These are phyloP conservation scores for Melanotus villosus DNA, from an alignment of 2,888 invertebrate genomes.

Conservation along the genomic window DNA sequence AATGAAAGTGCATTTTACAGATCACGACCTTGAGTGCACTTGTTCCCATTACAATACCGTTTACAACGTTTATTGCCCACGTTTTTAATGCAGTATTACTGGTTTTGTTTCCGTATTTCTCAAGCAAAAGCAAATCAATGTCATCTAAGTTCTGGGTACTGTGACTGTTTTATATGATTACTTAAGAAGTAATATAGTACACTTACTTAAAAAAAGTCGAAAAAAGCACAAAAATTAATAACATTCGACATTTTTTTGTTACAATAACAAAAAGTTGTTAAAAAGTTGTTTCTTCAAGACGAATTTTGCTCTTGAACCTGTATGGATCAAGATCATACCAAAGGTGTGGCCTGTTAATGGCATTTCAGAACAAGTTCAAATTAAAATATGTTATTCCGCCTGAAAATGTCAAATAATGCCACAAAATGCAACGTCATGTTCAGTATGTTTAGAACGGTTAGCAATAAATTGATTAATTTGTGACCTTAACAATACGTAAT, in stretches of 20 bases:
- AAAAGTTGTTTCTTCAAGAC: conserved; percentile 8
- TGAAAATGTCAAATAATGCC: conserved; percentile 12
- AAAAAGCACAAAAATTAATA: neutral
- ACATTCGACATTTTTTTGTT: neutral
- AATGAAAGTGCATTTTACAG: conserved; percentile 48
- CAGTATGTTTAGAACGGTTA: neutral
- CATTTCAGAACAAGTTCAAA: conserved; percentile 20
- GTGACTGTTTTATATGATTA: neutral
- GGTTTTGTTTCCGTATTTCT: conserved; percentile 38
- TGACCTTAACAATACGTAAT: too few species aligned
- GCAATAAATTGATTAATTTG: neutral
- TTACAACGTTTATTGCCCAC: conserved; percentile 23
- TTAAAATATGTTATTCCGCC: conserved; percentile 9
- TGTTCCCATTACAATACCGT: conserved; percentile 33
- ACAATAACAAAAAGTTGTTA: neutral
- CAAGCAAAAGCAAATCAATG: neutral
- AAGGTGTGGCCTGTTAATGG: conserved; percentile 17
- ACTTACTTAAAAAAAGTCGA: neutral
- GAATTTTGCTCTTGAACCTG: conserved; percentile 22
- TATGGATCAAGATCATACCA: conserved; percentile 5
- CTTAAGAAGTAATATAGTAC: too few species aligned
- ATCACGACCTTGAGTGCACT: conserved; percentile 50
- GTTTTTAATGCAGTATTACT: conserved; percentile 25
- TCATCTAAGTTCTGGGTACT: neutral
- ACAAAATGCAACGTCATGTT: conserved; percentile 9